phyloP scores from a whole-genome alignment of 2,797 vertebrate species.

The Champsocephalus gunnari region DNA sequence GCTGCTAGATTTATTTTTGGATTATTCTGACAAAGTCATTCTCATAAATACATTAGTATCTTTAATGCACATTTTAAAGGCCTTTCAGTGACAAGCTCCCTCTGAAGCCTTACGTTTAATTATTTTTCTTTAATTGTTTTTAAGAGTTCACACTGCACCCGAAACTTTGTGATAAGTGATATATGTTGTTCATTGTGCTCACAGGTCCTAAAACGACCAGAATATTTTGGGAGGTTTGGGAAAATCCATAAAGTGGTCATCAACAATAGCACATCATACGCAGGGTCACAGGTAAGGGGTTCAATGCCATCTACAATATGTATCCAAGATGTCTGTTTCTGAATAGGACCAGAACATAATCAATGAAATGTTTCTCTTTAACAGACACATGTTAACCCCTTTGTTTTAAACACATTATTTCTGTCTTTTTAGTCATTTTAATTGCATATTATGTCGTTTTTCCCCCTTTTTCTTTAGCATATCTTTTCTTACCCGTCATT shows the following conservation, averaged over 20 bases:
- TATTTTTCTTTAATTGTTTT: background rate
- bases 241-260: conserved; percentile 99
- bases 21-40: conserved; percentile 2
- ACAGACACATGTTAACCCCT: background rate
- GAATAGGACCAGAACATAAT: background rate
- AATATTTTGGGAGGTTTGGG: conserved; percentile 99
- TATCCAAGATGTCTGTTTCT: background rate
- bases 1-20: conserved; percentile 1
- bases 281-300: conserved; percentile 95
- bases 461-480: background rate
- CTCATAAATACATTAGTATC: conserved; percentile 9
- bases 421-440: background rate
- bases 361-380: background rate
- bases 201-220: conserved; percentile 98
- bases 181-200: conserved; percentile 24
- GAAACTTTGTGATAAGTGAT: background rate
- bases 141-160: background rate
- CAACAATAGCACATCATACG: conserved; percentile 99
- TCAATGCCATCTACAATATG: background rate
- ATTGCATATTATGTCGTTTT: background rate
- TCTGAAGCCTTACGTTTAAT: background rate
- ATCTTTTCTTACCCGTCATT: background rate
- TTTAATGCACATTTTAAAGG: conserved; percentile 9
- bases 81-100: background rate
- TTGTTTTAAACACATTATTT: background rate